phyloP scores from a whole-genome alignment of 2,797 vertebrate species.

The Schizopygopsis pylzovi region DNA sequence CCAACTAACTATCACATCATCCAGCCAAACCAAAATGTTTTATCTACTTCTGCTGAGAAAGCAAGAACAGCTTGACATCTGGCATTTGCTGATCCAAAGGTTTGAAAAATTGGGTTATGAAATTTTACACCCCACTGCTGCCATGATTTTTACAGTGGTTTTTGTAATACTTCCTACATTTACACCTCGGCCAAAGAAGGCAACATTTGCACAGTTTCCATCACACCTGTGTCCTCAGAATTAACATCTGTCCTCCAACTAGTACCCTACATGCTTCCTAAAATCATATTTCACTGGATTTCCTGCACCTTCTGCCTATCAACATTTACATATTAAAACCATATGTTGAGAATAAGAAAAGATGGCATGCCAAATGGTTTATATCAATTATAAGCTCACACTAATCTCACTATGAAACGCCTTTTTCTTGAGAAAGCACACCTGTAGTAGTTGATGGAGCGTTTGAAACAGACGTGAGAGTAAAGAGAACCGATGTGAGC shows the following conservation, averaged over 20 bases:
- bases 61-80: slow-evolving; percentile 51
- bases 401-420: slow-evolving; percentile 64
- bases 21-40: slow-evolving; percentile 27
- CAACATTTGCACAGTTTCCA: slow-evolving; percentile 14
- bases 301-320: slow-evolving; percentile 61
- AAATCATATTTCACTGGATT: slow-evolving; percentile 60
- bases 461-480: slow-evolving; percentile 59
- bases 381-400: slow-evolving; percentile 68
- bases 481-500: slow-evolving; percentile 45
- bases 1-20: not conserved
- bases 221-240: slow-evolving; percentile 1
- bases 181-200: slow-evolving; percentile 36
- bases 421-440: slow-evolving; percentile 64
- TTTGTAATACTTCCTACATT: slow-evolving; percentile 1
- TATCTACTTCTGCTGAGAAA: slow-evolving; percentile 49
- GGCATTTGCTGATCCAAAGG: slow-evolving; percentile 38
- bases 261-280: slow-evolving; percentile 27
- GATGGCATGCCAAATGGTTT: slow-evolving; percentile 68
- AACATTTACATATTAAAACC: slow-evolving; percentile 67
- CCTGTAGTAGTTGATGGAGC: slow-evolving; percentile 63
- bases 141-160: slow-evolving; percentile 37
- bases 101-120: slow-evolving; percentile 46
- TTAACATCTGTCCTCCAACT: slow-evolving; percentile 31
- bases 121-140: slow-evolving; percentile 53
- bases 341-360: slow-evolving; percentile 64